These are phyloP conservation scores for Montipora cactus DNA, from an alignment of 64 coral and sea anemone genomes.

Conservation along the genomic window DNA sequence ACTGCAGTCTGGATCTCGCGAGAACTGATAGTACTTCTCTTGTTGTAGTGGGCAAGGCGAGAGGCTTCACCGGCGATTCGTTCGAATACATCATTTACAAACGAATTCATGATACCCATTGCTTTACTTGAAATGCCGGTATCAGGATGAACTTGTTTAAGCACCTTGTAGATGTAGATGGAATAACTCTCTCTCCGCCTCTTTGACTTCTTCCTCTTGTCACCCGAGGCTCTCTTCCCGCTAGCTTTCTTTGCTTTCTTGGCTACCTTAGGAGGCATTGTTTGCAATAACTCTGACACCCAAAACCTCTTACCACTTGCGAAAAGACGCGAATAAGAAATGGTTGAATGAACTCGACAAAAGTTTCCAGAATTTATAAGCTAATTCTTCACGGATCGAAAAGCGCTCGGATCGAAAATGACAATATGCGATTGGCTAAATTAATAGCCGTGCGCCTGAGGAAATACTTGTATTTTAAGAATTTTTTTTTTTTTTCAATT, in stretches of 20 bases:
- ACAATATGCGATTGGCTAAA: not conserved
- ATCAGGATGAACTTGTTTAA: conserved; percentile 44
- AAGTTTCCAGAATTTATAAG: not conserved
- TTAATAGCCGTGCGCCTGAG: conserved; percentile 12
- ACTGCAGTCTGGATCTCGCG: conserved; percentile 42
- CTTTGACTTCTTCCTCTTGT: conserved; percentile 17
- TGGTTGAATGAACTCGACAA: too few species aligned
- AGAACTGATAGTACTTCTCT: conserved; percentile 36
- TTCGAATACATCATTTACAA: conserved; percentile 41
- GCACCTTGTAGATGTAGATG: conserved; percentile 44
- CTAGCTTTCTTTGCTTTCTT: conserved; percentile 32
- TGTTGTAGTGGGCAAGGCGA: conserved; percentile 46
- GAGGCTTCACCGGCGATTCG: conserved; percentile 34
- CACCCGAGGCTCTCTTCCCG: conserved; percentile 42
- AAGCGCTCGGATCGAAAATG: conserved; percentile 23
- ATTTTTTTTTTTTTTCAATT: not conserved
- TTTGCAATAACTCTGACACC: not conserved
- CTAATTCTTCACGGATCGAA: conserved; percentile 1
- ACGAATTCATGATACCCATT: conserved; percentile 52
- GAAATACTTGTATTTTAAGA: not conserved
- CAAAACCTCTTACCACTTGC: not conserved
- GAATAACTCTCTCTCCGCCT: conserved; percentile 33
- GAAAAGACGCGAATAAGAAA: not conserved
- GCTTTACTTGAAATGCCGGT: conserved; percentile 45
- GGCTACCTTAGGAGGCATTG: conserved; percentile 11